Evolutionary conservation across 2,888 invertebrate genomes (phyloP), one percentile per base, ranked within the genome.

Genomic region (Mythimna loreyi): DNA sequence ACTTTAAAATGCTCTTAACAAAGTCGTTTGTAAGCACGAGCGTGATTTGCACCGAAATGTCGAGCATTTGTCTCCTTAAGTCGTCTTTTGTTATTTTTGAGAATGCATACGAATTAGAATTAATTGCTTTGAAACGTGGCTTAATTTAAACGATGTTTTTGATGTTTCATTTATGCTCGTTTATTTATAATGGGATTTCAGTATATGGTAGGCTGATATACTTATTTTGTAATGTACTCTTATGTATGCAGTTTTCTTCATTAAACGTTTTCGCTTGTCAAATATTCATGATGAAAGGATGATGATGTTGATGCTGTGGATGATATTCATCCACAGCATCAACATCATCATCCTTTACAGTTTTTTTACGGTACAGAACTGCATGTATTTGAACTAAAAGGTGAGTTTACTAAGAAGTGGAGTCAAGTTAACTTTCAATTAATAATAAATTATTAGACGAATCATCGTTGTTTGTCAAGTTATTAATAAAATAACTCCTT

Each of bases 1-100:
- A 83, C 78, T 82, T 85, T 84, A 84, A 87, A 84, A 86, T 84
- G 63, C 71, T 80, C 84, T 80, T 86, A 87, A 88, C 87, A 85
- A 85, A 86, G 85, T 89, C 80, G 82, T 85, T 84, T 69, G 7
- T 45, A 74, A 86, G 84, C 83, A 81, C 82, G 87, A 81, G 80
- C 84, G 78, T 76, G 81, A 82, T 85, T 80, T 78, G 80, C 84
- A 83, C 76, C 50, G 71, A 72, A 75, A 80, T 62, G 49, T 70
- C 62, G 63, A 61, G 59, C 68, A 79, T 78, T 73, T 75, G 62
- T 66, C 66, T 67, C 55, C 67, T 21, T 75, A 75, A 73, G 63
- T 67, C 59, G 50, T n/a, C 71, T 53, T 55, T 76, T 82, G 67
- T 82, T 67, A 67, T 61, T 62, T 80, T 72, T 57, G 30, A 40